Evolutionary conservation across 2,113 vertebrate genomes (phyloP).

Genomic region (Solea solea): DNA sequence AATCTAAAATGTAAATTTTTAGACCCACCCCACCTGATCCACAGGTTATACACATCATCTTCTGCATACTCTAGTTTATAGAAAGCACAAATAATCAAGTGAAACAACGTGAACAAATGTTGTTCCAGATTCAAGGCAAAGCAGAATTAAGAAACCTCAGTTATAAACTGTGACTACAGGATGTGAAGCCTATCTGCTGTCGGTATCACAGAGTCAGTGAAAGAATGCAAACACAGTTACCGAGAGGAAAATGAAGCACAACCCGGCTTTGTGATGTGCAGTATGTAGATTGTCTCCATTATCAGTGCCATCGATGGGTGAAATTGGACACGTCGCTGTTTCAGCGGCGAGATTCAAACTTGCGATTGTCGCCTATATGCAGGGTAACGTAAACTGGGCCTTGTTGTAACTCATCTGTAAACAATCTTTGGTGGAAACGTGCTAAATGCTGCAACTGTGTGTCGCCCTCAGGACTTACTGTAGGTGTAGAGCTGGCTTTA

Average conservation of each 20-base stretch:
- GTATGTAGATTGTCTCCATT: background rate
- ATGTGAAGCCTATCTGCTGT: too few species aligned
- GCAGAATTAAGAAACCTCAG: too few species aligned
- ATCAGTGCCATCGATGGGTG: background rate
- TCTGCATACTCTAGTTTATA: too few species aligned
- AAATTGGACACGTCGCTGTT: background rate
- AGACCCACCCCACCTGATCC: too few species aligned
- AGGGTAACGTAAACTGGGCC: background rate
- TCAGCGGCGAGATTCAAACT: background rate
- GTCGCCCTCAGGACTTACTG: too few species aligned
- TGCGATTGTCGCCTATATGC: background rate
- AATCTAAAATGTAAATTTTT: too few species aligned
- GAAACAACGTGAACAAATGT: background rate
- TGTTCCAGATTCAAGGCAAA: background rate
- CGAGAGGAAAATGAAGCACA: background rate
- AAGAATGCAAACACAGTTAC: background rate
- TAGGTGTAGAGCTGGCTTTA: background rate
- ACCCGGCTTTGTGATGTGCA: background rate
- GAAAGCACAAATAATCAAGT: too few species aligned
- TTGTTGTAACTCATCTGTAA: constrained; percentile 4
- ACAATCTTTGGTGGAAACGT: background rate
- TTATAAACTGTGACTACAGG: too few species aligned
- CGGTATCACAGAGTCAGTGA: background rate
- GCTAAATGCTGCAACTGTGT: too few species aligned
- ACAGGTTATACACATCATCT: too few species aligned